Evolutionary conservation across 2,797 vertebrate genomes (phyloP), one percentile per base, ranked within the genome.

Genomic region (Sandelia bainsii): DNA sequence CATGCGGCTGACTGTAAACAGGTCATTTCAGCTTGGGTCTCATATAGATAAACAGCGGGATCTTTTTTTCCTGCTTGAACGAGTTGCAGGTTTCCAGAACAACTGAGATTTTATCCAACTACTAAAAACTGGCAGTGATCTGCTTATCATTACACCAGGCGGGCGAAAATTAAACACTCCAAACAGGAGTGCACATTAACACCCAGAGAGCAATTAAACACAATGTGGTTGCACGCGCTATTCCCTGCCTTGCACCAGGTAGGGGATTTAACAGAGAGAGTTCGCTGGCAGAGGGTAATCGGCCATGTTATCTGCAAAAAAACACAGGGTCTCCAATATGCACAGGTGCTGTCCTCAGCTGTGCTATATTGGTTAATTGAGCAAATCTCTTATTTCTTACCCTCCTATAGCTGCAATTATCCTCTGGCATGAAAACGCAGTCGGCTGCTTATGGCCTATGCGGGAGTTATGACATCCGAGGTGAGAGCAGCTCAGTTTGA

Each of bases 291-390:
- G 87, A 88, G 92, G 81, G 76, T 94, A 94, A 95, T 94, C 93
- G 92, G 87, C 88, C 92, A 75, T 93, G 92, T 86, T 92, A 82
- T 87, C 87, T 80, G 78, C 75, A 58, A 63, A 61, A 71, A 78
- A 80, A 81, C 80, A 48, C 77, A 22, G 68, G 75, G 82, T 61
- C 82, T 79, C 68, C 87, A 68, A 53, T 74, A 75, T 87, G 89
- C 93, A 92, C 94, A 95, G 93, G 94, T 95, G 94, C 90, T 77
- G 90, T 88, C 79, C 88, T 94, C 93, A 93, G 91, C 93, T 93
- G 92, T 60, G 87, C 89, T 76, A 50, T 81, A 91, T 92, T 89
- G 94, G 78, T 92, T 94, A 95, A 95, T 94, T 94, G 93, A 95
- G 93, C 93, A 90, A 87, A 94, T 89, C 94, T 91, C 89, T 91